Evolutionary conservation across 1,140 invertebrate genomes (phyloP), one percentile per base, ranked within the genome.

Genomic region (Hyles euphorbiae): DNA sequence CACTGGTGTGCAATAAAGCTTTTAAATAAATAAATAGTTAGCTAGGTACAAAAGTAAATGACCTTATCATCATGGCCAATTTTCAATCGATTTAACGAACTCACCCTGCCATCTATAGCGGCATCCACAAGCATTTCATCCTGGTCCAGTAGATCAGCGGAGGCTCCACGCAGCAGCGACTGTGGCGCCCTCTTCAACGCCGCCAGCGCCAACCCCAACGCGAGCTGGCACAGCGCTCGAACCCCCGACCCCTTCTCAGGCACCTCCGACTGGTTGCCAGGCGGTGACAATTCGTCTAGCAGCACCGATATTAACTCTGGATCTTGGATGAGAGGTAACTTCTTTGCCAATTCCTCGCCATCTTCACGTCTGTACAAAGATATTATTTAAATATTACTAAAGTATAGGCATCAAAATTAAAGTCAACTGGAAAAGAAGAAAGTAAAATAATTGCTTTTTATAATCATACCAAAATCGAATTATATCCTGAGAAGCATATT

Each of bases 191-290:
- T 85, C 67, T 94, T 93, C 43, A 98, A 81, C 8, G 94, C 95
- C 11, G 95, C 93, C n/a, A 98, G 80, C 8, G 95, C 94, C 32
- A 98, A 87, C 0, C 94, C 94, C 80, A 96, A 93, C 5, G 94
- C 93, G 78, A 98, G 94, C 70, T 95, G 94, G 34, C 95, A 90
- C 0, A 97, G 78, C 1, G 93, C 93, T 53, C 94, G 92, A 5
- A 97, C 78, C 3, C 94, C 95, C 0, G 76, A 65, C 85, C 72
- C 65, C 87, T 91, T 63, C 91, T 68, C 75, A 1, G 59, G 68
- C 2, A 33, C 59, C 7, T 73, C 68, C 96, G 33, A 86, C 2
- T 87, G 76, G 67, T 56, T 56, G 43, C 65, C 67, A 2, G 52
- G 90, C 84, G 56, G 90, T 74, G 70, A 93, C 74, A 88, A 92